Base-by-base conservation (phyloP, 2,888 invertebrate genomes). In the Congeria kusceri region DNA sequence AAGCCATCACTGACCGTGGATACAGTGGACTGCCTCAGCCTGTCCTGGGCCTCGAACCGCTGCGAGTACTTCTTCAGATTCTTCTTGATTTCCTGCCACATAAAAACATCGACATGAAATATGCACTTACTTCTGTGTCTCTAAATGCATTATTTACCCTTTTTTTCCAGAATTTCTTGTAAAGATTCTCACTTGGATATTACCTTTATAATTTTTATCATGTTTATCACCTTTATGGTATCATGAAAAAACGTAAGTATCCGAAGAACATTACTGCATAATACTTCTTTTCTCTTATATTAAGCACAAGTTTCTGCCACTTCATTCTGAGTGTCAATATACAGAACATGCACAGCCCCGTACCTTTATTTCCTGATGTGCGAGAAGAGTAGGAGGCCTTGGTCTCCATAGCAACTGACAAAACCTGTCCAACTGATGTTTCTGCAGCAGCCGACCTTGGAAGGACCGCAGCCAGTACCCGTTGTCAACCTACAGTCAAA, bases 381-480 rank as follows among this genome's bases (percentile, higher is more conserved):
- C 94, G 1, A 99, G 95, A 39, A 98, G 95, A 39, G 97, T 96
- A 0, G 97, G 96, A 0, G 99, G 98, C 56, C 99, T 95, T 27
- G 99, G 99, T 86, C 99, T 95, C 99, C 99, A 99, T 91, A 97
- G 95, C 92, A 98, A 96, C 94, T 99, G 98, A 69, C 98, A 97
- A 93, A 99, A 98, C 64, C 96, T 96, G 89, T 98, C 99, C 87
- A 98, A 95, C 94, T 97, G 97, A 80, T 97, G 96, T 90, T 98
- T 95, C 86, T 96, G 95, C 61, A 97, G 93, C 78, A 96, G 95
- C 84, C 95, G 95, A 3, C 96, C 96, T 94, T 99, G 99, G 96
- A 99, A 99, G 46, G 98, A 98, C 97, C 99, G 99, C 92, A 99
- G 96, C 95, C 98, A 98, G 94, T 98, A 99, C 1, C 98, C 99